A percentile compares a stretch with the other conserved stretches of the same genome.
phyloP scores from a whole-genome alignment of 2,113 vertebrate species.

The Scopus umbretta region DNA sequence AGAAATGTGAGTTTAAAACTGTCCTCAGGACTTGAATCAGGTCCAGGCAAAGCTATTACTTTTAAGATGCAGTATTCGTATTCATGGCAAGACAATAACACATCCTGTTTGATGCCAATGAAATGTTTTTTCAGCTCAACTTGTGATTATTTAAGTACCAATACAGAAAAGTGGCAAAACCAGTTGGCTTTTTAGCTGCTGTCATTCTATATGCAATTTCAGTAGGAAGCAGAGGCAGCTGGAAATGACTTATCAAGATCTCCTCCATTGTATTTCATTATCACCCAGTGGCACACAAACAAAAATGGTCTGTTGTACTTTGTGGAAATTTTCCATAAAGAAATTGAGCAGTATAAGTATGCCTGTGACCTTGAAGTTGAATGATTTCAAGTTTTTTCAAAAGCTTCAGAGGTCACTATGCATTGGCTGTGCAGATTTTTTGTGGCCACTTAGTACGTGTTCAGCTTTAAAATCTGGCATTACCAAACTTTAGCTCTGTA shows the following conservation, averaged over 20 bases:
- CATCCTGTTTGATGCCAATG: background rate
- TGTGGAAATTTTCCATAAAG: background rate
- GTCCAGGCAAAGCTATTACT: background rate
- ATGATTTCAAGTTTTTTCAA: background rate
- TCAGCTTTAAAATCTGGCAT: background rate
- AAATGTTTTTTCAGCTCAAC: background rate
- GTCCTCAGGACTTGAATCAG: background rate
- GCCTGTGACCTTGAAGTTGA: background rate
- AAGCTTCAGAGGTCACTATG: background rate
- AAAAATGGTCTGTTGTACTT: background rate
- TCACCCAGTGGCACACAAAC: background rate
- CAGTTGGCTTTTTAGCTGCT: background rate
- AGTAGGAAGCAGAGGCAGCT: background rate
- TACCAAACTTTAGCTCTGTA: background rate
- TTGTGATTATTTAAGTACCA: background rate
- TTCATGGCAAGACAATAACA: background rate
- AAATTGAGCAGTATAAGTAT: background rate
- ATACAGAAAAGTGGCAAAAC: background rate
- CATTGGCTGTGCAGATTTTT: background rate
- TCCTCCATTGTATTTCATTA: background rate
- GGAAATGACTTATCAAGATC: background rate
- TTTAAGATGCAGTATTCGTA: background rate
- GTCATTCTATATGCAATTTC: background rate
- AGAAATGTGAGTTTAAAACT: slow-evolving; percentile 16
- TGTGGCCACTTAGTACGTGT: background rate